Evolutionary conservation across 2,888 invertebrate species (phyloP).

Genomic region (Acleris holmiana): DNA sequence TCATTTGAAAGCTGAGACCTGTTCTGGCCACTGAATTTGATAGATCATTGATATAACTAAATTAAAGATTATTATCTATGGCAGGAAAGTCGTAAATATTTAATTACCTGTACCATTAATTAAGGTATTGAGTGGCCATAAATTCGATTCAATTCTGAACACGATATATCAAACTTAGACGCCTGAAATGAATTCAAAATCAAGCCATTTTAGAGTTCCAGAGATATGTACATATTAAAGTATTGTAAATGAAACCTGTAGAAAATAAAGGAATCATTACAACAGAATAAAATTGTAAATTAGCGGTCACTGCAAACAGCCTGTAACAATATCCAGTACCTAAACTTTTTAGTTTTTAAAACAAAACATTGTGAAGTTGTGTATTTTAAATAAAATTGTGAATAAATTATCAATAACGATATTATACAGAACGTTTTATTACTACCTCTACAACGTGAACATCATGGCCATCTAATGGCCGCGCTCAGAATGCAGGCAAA

Average conservation of each 20-base stretch:
- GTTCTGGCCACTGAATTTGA: conserved; percentile 60
- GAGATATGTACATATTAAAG: conserved; percentile 71
- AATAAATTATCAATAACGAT: conserved; percentile 85
- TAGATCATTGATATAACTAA: conserved; percentile 45
- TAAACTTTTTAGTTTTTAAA: conserved; percentile 82
- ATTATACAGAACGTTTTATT: conserved; percentile 63
- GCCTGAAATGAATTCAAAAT: neutral
- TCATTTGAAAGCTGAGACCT: conserved; percentile 21
- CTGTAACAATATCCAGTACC: conserved; percentile 79
- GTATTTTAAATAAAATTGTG: conserved; percentile 85
- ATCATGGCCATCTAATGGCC: no score
- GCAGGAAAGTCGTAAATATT: conserved; percentile 47
- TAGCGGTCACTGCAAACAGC: conserved; percentile 74
- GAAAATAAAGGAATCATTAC: conserved; percentile 61
- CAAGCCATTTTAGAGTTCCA: conserved; percentile 43
- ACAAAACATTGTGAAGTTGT: conserved; percentile 83
- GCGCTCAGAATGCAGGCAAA: no score
- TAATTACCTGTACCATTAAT: conserved; percentile 68
- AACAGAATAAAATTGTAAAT: conserved; percentile 69
- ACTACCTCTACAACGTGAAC: neutral
- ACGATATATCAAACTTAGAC: conserved; percentile 41
- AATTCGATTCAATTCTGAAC: conserved; percentile 61
- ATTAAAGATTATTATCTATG: conserved; percentile 39
- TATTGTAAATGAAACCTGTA: conserved; percentile 75
- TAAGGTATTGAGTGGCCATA: conserved; percentile 81